A percentile compares a stretch with the other conserved stretches of the same genome.
Conservation (phyloP, 2,888 invertebrate species). For the Petrolisthes cinctipes region DNA sequence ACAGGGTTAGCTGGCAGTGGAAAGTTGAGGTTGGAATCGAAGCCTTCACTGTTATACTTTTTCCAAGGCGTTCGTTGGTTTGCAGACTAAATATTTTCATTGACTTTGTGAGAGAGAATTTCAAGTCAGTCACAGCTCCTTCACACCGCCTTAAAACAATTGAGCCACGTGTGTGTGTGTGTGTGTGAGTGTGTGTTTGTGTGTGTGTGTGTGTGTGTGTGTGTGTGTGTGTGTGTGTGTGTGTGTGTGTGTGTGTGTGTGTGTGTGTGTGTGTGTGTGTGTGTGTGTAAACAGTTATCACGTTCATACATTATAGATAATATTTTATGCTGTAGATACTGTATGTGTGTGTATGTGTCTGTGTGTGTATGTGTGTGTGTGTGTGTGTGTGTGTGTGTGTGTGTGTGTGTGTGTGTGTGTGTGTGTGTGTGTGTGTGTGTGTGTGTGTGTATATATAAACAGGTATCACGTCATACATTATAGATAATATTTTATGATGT, state of each 20-base stretch:
- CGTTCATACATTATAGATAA: background rate
- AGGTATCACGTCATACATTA: no score
- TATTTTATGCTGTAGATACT: background rate
- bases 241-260: background rate
- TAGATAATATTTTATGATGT: no score
- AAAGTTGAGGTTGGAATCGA: no score
- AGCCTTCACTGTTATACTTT: no score
- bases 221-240: conserved; percentile 4
- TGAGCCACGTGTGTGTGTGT: background rate
- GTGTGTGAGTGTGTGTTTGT: conserved; percentile 13
- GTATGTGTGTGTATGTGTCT: background rate
- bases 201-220: conserved; percentile 18
- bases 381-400: background rate
- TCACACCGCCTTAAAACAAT: background rate
- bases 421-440: background rate
- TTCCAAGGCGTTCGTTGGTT: no score
- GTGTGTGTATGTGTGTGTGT: conserved; percentile 10
- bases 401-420: background rate
- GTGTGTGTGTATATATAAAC: background rate
- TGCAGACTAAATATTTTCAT: no score
- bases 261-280: background rate
- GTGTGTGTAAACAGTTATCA: background rate
- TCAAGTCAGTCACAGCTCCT: background rate
- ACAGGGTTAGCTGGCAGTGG: no score
- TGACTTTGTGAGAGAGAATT: no score